These are phyloP conservation scores for Macrotus californicus DNA, from an alignment of 2,113 vertebrate genomes.

Conservation along the genomic window DNA sequence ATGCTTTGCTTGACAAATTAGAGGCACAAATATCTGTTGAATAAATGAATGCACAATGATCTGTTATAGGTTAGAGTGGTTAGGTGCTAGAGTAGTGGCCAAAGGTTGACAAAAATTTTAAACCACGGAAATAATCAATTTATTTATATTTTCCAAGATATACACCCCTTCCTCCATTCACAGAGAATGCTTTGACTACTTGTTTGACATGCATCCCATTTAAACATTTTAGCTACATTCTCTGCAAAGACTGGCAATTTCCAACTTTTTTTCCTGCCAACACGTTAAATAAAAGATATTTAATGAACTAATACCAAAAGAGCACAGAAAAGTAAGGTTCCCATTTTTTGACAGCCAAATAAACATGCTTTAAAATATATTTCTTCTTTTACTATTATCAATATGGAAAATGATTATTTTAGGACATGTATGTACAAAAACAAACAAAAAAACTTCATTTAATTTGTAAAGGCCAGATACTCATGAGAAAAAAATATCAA, in stretches of 20 bases:
- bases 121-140: not conserved
- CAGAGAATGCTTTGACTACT: not conserved
- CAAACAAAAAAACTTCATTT: not conserved
- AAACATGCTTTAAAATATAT: not conserved
- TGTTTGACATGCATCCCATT: constrained; percentile 3
- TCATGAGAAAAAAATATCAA: not conserved
- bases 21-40: not conserved
- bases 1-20: not conserved
- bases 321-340: not conserved
- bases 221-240: constrained; percentile 44
- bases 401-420: constrained; percentile 11
- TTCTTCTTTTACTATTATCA: not conserved
- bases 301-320: not conserved
- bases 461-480: not conserved
- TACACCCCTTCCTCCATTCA: not conserved
- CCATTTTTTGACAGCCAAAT: not conserved
- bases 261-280: not conserved
- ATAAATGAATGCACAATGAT: constrained; percentile 10
- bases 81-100: not conserved
- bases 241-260: not conserved
- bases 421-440: not conserved
- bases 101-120: not conserved
- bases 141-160: not conserved
- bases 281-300: not conserved
- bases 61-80: not conserved